Conservation (phyloP, 1,140 invertebrate species). For the Orussus abietinus region DNA sequence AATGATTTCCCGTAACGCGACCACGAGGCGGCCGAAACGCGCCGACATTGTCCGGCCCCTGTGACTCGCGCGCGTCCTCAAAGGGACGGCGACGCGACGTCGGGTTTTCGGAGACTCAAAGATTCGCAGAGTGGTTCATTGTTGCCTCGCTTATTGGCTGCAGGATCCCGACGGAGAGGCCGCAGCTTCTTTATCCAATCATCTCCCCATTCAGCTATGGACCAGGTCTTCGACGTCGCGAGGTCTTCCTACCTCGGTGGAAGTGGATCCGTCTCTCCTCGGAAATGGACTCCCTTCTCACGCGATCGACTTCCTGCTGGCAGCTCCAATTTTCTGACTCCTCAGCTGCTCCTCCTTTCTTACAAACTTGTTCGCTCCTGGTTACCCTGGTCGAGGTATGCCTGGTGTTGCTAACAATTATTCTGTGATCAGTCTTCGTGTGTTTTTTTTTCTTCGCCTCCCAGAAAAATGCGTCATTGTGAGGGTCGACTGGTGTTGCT, state of each 20-base stretch:
- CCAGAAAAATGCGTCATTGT: too few species aligned
- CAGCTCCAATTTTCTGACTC: not conserved
- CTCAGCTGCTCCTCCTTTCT: too few species aligned
- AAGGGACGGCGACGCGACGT: slow-evolving; percentile 10
- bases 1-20: slow-evolving; percentile 22
- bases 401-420: too few species aligned
- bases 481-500: too few species aligned
- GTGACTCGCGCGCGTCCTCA: slow-evolving; percentile 13
- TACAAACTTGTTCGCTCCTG: too few species aligned
- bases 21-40: slow-evolving; percentile 15
- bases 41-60: slow-evolving; percentile 23
- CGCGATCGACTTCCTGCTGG: not conserved
- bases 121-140: slow-evolving; percentile 20
- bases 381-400: too few species aligned
- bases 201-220: slow-evolving; percentile 32
- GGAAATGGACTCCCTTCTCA: too few species aligned
- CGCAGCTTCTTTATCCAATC: slow-evolving; percentile 35
- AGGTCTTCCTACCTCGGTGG: too few species aligned
- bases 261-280: too few species aligned
- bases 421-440: too few species aligned
- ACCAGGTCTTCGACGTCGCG: too few species aligned
- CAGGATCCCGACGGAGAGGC: slow-evolving; percentile 15
- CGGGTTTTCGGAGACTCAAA: slow-evolving; percentile 8
- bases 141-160: slow-evolving; percentile 15
- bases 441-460: too few species aligned